Conservation (phyloP, 2,888 invertebrate genomes). For the Nemoura dubitans region DNA sequence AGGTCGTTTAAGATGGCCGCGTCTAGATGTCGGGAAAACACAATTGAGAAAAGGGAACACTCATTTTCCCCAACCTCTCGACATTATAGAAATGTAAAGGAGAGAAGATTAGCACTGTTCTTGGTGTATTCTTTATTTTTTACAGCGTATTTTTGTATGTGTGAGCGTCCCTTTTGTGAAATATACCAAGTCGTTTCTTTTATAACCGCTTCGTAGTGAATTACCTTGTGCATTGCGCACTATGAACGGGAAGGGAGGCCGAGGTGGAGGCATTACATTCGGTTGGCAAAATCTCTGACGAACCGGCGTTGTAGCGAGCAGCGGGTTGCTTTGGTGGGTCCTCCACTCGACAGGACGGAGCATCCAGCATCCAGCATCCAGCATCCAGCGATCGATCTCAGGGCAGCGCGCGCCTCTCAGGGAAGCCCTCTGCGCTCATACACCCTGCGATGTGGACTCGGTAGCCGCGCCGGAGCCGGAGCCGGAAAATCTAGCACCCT, state of each 20-base stretch:
- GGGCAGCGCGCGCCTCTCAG: background rate
- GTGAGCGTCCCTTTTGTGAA: background rate
- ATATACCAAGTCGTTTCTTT: background rate
- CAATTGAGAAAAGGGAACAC: background rate
- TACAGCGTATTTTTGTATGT: background rate
- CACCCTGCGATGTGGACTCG: too few relatives aligned
- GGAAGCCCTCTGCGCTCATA: too few relatives aligned
- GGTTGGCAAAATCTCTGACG: background rate
- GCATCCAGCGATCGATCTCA: background rate
- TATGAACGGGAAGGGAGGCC: background rate
- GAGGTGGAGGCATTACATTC: conserved; percentile 12
- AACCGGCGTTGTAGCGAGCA: background rate
- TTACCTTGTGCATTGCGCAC: background rate
- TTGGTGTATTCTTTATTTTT: background rate
- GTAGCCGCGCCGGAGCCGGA: background rate
- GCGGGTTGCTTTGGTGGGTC: background rate
- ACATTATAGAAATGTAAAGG: background rate
- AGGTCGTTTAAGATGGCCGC: background rate
- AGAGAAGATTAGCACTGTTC: background rate
- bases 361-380: background rate
- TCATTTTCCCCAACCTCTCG: background rate
- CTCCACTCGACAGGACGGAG: background rate
- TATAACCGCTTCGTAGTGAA: background rate
- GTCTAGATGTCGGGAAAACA: background rate
- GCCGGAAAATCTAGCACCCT: background rate